These are phyloP conservation scores for Chloropsis hardwickii DNA, from an alignment of 2,113 vertebrate species.

Conservation along the genomic window DNA sequence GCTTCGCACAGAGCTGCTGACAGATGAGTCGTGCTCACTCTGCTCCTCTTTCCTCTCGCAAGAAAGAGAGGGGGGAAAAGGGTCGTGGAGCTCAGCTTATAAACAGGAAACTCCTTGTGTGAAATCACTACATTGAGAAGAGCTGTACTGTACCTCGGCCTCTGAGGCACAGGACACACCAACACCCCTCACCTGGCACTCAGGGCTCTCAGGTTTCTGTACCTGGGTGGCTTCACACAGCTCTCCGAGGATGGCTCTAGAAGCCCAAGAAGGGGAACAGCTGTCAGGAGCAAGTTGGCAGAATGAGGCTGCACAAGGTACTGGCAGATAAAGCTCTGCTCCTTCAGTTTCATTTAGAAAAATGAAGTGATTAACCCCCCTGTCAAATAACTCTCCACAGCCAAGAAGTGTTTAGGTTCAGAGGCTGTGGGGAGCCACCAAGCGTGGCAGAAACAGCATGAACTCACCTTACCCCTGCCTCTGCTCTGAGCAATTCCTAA, in stretches of 20 bases:
- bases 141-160: not conserved
- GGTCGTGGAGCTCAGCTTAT: not conserved
- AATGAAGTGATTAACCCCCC: not conserved
- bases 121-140: not conserved
- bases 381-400: not conserved
- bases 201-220: not conserved
- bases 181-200: not conserved
- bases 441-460: not conserved
- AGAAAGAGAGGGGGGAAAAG: not conserved
- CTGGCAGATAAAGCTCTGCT: not conserved
- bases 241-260: not conserved
- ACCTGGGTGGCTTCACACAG: not conserved
- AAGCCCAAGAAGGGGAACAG: not conserved
- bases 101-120: not conserved
- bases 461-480: not conserved
- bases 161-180: not conserved
- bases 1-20: not conserved
- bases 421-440: not conserved
- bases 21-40: not conserved
- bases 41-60: not conserved
- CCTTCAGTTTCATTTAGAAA: not conserved
- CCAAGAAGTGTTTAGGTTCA: fast-evolving
- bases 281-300: not conserved
- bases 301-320: not conserved
- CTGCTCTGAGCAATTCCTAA: not conserved